phyloP scores from a whole-genome alignment of 2,113 vertebrate genomes.

The Ophiodon elongatus region DNA sequence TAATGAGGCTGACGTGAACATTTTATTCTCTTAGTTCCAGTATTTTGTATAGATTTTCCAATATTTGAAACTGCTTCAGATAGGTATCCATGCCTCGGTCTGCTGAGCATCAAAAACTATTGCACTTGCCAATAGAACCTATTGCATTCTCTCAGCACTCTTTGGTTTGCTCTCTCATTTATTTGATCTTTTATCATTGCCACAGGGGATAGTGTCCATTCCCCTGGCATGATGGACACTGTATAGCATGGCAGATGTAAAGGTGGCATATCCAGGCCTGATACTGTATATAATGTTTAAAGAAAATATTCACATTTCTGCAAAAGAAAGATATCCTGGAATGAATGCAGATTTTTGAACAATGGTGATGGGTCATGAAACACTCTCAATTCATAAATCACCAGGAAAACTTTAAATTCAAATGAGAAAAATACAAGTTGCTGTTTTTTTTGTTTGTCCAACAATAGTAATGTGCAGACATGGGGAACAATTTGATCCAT shows the following conservation, averaged over 20 bases:
- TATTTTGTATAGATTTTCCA: slow-evolving; percentile 12
- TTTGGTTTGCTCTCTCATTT: slow-evolving; percentile 71
- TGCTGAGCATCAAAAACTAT: slow-evolving; percentile 66
- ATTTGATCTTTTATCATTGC: slow-evolving; percentile 59
- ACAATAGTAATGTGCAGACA: slow-evolving; percentile 45
- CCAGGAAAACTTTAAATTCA: slow-evolving; percentile 27
- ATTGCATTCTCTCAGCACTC: slow-evolving; percentile 72
- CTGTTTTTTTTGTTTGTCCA: neutral
- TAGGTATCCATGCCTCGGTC: slow-evolving; percentile 68
- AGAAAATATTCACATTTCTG: slow-evolving; percentile 11
- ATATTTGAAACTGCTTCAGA: slow-evolving; percentile 60
- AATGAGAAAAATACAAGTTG: slow-evolving; percentile 42
- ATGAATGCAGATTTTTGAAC: slow-evolving; percentile 8
- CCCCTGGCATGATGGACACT: slow-evolving; percentile 80
- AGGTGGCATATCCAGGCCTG: slow-evolving; percentile 77
- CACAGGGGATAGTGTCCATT: slow-evolving; percentile 57
- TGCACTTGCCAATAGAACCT: slow-evolving; percentile 74
- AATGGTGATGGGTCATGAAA: slow-evolving; percentile 26
- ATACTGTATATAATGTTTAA: slow-evolving; percentile 8
- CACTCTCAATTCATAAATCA: slow-evolving; percentile 44
- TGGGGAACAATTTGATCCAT: slow-evolving; percentile 64
- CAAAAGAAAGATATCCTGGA: neutral
- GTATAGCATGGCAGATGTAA: slow-evolving; percentile 80
- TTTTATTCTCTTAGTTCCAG: neutral
- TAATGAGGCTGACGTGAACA: neutral